phyloP scores from a whole-genome alignment of 1,140 invertebrate species.

The Neodiprion virginianus region DNA sequence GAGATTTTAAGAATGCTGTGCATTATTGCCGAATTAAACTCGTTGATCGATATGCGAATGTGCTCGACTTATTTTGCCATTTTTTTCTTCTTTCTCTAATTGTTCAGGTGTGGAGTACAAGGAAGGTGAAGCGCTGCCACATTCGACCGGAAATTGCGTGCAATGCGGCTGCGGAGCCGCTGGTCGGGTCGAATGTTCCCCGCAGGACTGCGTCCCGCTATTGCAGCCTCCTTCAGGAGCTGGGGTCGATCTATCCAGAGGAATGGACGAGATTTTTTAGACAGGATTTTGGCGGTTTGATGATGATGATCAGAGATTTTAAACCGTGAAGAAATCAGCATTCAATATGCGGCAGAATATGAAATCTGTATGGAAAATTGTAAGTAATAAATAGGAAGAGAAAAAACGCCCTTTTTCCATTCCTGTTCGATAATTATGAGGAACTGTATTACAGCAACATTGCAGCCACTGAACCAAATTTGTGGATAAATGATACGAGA shows the following conservation, averaged over 20 bases:
- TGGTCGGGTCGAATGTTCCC: conserved; percentile 72
- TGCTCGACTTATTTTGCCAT: conserved; percentile 10
- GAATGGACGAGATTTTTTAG: conserved; percentile 52
- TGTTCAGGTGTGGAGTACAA: conserved; percentile 67
- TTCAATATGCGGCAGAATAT: background rate
- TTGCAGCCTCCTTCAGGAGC: conserved; percentile 43
- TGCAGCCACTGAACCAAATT: no score
- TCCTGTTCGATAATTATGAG: no score
- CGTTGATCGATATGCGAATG: no score
- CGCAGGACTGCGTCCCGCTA: conserved; percentile 65
- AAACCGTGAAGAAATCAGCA: background rate
- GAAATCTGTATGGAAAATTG: no score
- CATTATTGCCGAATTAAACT: no score
- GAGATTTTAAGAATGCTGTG: no score
- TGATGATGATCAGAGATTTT: background rate
- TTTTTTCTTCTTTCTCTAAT: conserved; percentile 10
- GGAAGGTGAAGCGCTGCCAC: conserved; percentile 69
- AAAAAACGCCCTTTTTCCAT: no score
- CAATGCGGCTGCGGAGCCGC: conserved; percentile 71
- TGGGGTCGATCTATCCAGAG: conserved; percentile 19
- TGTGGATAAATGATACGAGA: no score
- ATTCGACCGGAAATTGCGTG: conserved; percentile 73
- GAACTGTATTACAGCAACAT: no score
- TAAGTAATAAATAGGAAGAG: no score
- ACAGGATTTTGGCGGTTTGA: background rate